Base-by-base conservation (phyloP, 2,797 vertebrate genomes). In the Clamator glandarius region DNA sequence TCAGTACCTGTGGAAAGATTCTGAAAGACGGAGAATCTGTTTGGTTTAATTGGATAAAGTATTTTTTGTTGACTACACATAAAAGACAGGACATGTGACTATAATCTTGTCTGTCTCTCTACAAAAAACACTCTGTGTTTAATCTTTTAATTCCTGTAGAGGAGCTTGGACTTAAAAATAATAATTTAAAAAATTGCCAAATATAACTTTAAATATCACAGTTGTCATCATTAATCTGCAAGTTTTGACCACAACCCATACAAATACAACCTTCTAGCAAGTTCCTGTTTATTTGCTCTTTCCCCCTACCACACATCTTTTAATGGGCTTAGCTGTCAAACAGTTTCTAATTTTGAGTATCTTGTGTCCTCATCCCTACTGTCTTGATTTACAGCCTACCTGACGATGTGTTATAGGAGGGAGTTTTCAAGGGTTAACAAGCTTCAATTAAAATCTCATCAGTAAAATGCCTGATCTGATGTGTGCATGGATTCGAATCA, bases 221-320 rank as follows among this genome's bases (percentile, higher is more conserved):
- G 0, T 9, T 77, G 23, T 35, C 52, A 35, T 35, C 26, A 2
- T 54, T 31, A 82, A 61, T 36, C 57, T 77, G 68, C 24, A 21
- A 15, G 91, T 55, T n/a, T 4, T 93, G 84, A 73, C 72, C 69
- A 75, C 68, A 61, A 36, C 77, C 23, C 8, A 18, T 28, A 54
- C n/a, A 79, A 29, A 54, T 42, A 21, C 5, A n/a, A 63, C 77
- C 83, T 91, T 52, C 21, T 39, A 35, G 63, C 33, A 28, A 55
- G 48, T 55, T 79, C 36, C 67, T 79, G 57, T 73, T 84, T 57
- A 31, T 81, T 79, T 76, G 42, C 51, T 79, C 16, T 62, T 39
- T 74, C 35, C 19, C 9, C 4, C 39, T 1, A 4, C 29, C n/a
- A 15, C 0, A 1, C 3, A 0, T 48, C 50, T 86, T 55, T 61